Conservation (phyloP, 2,797 vertebrate species). For the Arctocebus calabarensis region DNA sequence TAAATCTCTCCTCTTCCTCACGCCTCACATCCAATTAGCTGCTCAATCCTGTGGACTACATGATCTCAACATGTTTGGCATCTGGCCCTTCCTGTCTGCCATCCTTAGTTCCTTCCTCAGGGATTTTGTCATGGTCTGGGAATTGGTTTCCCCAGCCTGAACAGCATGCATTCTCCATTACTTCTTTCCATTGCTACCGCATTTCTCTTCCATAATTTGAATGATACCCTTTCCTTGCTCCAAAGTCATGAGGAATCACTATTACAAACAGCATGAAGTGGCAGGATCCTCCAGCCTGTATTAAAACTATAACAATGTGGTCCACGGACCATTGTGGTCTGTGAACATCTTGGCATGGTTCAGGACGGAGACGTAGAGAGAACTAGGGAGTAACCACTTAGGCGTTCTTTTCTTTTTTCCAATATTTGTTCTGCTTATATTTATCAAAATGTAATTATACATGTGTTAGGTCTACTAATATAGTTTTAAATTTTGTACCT, state of each 20-base stretch:
- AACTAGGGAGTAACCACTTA: background rate
- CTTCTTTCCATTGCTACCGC: background rate
- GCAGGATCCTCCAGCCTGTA: background rate
- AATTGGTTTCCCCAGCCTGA: background rate
- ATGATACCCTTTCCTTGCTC: conserved; percentile 10
- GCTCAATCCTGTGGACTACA: conserved; percentile 35
- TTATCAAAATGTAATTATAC: conserved; percentile 6
- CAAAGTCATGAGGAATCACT: background rate
- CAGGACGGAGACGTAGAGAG: background rate
- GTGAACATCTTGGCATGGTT: background rate
- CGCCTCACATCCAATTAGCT: conserved; percentile 46
- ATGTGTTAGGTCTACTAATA: background rate
- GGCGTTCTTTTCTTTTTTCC: background rate
- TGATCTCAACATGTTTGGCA: conserved; percentile 55
- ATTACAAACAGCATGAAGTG: background rate
- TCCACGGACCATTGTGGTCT: background rate
- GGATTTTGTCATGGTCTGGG: conserved; percentile 23
- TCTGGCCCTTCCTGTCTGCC: conserved; percentile 34
- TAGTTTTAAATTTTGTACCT: background rate
- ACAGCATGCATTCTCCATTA: background rate
- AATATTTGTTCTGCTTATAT: conserved; percentile 2
- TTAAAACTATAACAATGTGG: background rate
- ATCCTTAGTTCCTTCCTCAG: conserved; percentile 11
- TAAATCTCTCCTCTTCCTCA: conserved; percentile 55
- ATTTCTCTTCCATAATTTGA: background rate